Base-by-base conservation (phyloP, 2,113 vertebrate species). In the Leucopsar rothschildi region DNA sequence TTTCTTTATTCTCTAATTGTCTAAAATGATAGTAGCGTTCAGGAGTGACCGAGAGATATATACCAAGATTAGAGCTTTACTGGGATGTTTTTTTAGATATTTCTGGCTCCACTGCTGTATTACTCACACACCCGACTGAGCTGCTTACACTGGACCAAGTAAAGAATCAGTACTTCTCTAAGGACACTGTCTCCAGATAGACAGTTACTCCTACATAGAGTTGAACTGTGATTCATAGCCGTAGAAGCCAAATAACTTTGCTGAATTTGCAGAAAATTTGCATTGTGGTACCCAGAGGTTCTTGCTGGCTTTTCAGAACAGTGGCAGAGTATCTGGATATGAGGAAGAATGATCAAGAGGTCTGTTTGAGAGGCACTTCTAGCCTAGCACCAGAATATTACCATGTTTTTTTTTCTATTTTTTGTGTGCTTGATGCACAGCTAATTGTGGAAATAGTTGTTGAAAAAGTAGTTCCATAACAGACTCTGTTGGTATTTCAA, bases 151-250 rank as follows among this genome's bases (percentile, higher is more conserved):
- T 44, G 28, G 45, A 49, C 6, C 18, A 72, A 65, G 50, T 17
- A 66, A 45, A 37, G 14, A 45, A 27, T 70, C 8, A 24, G 22
- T 28, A 4, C 25, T 79, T 68, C 35, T 33, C 33, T 27, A 82
- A 18, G 27, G n/a, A 31, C 15, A 8, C 19, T 81, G 12, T 70
- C 23, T 88, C 70, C 57, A 81, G 33, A 25, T 6, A 71, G 42
- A 15, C 6, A 27, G 20, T 53, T 79, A 29, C 9, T 86, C 5
- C 0, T 69, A 31, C 6, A 3, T 24, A 37, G 25, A 1, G 1
- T 47, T 81, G 40, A 77, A 44, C 21, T 69, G 37, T 20, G 28
- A 40, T 60, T 68, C 60, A 3, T 33, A 57, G 40, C 14, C 18
- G 65, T 57, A 55, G 47, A 91, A 83, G 39, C 33, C 60, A 81